Evolutionary conservation across 2,797 vertebrate species (phyloP).

Genomic region (Oceanodroma leucorhoa): DNA sequence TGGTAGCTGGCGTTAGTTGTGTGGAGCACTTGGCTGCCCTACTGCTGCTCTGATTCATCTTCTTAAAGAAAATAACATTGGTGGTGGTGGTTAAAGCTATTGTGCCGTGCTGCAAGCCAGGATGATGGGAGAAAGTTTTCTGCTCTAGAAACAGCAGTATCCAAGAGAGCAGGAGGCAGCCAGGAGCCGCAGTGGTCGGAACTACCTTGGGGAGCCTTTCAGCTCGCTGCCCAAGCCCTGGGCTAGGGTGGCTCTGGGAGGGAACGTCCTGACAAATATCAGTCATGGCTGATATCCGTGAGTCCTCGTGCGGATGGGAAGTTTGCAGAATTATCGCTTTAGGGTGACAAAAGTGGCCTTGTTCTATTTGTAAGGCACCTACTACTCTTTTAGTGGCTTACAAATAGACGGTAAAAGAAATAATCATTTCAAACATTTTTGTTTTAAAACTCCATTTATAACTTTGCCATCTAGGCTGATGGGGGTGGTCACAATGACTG

Average conservation of each 20-base stretch:
- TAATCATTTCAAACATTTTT: background rate
- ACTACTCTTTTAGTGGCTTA: background rate
- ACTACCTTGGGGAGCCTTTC: accelerated
- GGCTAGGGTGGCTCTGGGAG: background rate
- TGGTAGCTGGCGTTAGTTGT: background rate
- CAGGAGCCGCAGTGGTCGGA: background rate
- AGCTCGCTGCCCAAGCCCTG: accelerated
- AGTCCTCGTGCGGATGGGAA: background rate
- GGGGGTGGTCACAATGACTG: background rate
- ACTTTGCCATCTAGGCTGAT: background rate
- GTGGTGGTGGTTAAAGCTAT: background rate
- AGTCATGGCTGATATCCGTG: accelerated
- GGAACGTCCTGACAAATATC: background rate
- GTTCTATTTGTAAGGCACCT: background rate
- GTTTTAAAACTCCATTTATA: background rate
- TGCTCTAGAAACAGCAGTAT: background rate
- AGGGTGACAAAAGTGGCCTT: background rate
- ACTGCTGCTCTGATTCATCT: background rate
- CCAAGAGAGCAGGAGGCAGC: background rate
- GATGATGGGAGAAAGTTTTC: background rate
- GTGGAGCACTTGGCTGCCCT: background rate
- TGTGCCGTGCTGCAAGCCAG: background rate
- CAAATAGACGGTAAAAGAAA: background rate
- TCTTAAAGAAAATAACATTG: background rate
- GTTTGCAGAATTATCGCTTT: background rate